These are phyloP conservation scores for Rousettus madagascariensis DNA, from an alignment of 2,797 vertebrate genomes.

Conservation along the genomic window DNA sequence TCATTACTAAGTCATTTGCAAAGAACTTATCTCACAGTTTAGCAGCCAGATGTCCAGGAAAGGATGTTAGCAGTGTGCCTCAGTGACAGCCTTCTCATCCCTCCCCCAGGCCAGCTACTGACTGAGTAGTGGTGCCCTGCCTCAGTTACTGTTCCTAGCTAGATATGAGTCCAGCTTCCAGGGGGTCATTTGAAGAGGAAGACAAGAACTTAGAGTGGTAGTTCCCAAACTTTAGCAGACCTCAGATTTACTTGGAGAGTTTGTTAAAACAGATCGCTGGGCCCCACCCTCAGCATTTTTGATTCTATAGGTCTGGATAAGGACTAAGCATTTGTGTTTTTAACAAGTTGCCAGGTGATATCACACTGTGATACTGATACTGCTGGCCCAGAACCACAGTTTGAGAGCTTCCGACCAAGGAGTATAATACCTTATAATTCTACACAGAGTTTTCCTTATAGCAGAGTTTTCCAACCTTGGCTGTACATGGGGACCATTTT, in stretches of 20 bases:
- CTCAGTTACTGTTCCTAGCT: not conserved
- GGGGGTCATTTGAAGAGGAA: not conserved
- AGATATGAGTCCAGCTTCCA: not conserved
- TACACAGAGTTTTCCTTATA: not conserved
- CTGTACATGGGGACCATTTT: not conserved
- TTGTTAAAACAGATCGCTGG: not conserved
- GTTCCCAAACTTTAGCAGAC: not conserved
- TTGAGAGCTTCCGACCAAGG: not conserved
- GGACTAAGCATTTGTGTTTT: not conserved
- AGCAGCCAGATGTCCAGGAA: constrained; percentile 28
- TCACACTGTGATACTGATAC: not conserved
- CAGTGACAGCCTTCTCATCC: not conserved
- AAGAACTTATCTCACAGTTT: not conserved
- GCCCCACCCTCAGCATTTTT: not conserved
- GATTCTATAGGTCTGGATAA: not conserved
- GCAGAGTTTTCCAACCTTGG: not conserved
- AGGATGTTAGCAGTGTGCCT: not conserved
- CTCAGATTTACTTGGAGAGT: not conserved
- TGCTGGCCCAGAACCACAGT: not conserved
- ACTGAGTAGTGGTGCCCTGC: not conserved
- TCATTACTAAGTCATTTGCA: constrained; percentile 24
- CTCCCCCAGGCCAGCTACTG: not conserved
- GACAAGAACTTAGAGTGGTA: not conserved
- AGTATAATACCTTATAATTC: not conserved
- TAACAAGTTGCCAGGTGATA: not conserved